Conservation (phyloP, 1,140 invertebrate genomes). For the Forficula auricularia region DNA sequence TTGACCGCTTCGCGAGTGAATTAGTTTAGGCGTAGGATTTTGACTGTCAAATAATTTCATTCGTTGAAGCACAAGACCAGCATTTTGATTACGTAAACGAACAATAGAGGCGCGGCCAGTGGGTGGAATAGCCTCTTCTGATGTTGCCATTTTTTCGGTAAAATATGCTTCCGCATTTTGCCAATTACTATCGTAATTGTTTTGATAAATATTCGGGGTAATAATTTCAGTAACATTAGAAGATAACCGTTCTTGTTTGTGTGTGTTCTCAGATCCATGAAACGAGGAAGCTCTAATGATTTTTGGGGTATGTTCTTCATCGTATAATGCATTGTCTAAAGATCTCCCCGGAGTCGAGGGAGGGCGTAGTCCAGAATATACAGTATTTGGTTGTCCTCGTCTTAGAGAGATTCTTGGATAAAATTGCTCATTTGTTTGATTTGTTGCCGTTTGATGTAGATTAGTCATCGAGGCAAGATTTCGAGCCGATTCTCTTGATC, state of each 20-base stretch:
- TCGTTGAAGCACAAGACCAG: constrained; percentile 47
- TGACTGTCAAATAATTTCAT: constrained; percentile 39
- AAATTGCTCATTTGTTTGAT: background rate
- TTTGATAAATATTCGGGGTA: background rate
- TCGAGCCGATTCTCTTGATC: constrained; percentile 35
- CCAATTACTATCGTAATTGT: constrained; percentile 21
- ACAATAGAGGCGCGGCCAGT: constrained; percentile 40
- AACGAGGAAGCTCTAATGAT: constrained; percentile 7
- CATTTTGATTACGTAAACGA: constrained; percentile 40
- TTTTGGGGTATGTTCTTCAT: background rate
- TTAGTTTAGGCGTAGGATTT: background rate
- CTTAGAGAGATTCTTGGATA: constrained; percentile 13
- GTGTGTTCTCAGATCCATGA: constrained; percentile 6
- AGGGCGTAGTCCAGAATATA: constrained; percentile 15
- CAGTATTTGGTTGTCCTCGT: constrained; percentile 21
- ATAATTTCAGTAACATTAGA: background rate
- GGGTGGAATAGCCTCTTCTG: constrained; percentile 13
- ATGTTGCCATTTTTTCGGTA: constrained; percentile 18
- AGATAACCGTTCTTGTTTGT: constrained; percentile 8
- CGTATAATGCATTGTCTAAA: constrained; percentile 1
- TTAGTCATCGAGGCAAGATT: constrained; percentile 20
- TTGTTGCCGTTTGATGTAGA: constrained; percentile 7
- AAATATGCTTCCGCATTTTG: constrained; percentile 25
- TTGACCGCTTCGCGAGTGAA: no score
- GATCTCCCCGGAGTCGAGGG: no score